Conservation (phyloP, 2,888 invertebrate genomes). For the Parapristionchus giblindavisi region DNA sequence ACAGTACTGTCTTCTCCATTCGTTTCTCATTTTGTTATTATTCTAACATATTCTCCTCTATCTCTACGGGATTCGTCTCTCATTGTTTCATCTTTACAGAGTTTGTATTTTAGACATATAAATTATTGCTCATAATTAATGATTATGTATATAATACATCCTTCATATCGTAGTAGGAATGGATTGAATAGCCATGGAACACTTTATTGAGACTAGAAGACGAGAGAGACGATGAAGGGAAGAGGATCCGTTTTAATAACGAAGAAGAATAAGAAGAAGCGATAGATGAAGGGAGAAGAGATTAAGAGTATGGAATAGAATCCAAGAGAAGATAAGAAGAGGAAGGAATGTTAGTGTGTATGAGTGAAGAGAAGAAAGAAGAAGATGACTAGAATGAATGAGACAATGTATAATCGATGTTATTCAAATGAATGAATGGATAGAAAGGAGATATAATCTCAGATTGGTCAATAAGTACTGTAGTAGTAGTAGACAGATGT, state of each 20-base stretch:
- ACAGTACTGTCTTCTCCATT: not conserved
- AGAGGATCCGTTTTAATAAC: slow-evolving; percentile 27
- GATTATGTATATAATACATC: not conserved
- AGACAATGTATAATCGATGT: no score
- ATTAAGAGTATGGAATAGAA: no score
- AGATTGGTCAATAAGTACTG: slow-evolving; percentile 24
- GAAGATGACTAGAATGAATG: slow-evolving; percentile 1
- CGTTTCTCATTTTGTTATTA: not conserved
- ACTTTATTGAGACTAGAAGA: slow-evolving; percentile 25
- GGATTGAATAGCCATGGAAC: not conserved
- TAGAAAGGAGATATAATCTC: slow-evolving; percentile 21
- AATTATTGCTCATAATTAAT: no score
- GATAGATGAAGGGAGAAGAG: no score
- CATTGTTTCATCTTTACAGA: not conserved
- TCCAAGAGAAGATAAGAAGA: slow-evolving; percentile 15
- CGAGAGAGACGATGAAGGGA: no score
- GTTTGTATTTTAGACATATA: no score
- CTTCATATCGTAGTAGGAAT: not conserved
- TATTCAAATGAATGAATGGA: no score
- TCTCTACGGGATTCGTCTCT: not conserved
- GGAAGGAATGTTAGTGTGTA: slow-evolving; percentile 28
- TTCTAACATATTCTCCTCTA: not conserved
- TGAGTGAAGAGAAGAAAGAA: slow-evolving; percentile 15
- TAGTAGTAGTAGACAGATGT: not conserved
- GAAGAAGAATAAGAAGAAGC: slow-evolving; percentile 27